These are phyloP conservation scores for Drosophila atripex DNA, from an alignment of 2,888 invertebrate species.

Conservation along the genomic window DNA sequence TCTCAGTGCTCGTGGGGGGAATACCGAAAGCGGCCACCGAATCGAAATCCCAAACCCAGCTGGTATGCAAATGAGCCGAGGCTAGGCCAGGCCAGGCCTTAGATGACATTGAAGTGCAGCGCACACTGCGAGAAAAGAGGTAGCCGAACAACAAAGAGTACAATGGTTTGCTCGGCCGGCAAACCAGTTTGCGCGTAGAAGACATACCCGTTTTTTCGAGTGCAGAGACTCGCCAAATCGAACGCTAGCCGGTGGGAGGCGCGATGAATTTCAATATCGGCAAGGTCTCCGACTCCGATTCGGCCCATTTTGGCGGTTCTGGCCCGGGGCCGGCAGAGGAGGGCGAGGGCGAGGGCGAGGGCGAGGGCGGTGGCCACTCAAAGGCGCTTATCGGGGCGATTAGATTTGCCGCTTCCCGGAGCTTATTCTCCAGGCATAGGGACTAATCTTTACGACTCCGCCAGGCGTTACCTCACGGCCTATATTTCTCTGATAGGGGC, in stretches of 20 bases:
- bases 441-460: slow-evolving; percentile 30
- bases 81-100: background rate
- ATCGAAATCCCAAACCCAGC: background rate
- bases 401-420: slow-evolving; percentile 16
- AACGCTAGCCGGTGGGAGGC: background rate
- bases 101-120: background rate
- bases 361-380: slow-evolving; percentile 16
- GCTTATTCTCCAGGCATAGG: slow-evolving; percentile 6
- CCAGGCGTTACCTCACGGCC: slow-evolving; percentile 30
- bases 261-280: background rate
- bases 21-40: background rate
- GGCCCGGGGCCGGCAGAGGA: background rate
- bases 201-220: background rate
- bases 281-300: slow-evolving; percentile 2
- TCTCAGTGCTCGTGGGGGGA: background rate
- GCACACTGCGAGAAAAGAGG: background rate
- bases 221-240: background rate
- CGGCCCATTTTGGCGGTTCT: slow-evolving; percentile 25
- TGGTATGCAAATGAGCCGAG: slow-evolving; percentile 34
- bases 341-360: too few species aligned
- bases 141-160: too few species aligned
- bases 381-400: slow-evolving; percentile 26
- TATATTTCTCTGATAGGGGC: background rate
- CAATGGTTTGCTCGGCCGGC: background rate
- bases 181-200: background rate